Conservation (phyloP, 2,113 vertebrate genomes). For the Ariopsis seemanni region DNA sequence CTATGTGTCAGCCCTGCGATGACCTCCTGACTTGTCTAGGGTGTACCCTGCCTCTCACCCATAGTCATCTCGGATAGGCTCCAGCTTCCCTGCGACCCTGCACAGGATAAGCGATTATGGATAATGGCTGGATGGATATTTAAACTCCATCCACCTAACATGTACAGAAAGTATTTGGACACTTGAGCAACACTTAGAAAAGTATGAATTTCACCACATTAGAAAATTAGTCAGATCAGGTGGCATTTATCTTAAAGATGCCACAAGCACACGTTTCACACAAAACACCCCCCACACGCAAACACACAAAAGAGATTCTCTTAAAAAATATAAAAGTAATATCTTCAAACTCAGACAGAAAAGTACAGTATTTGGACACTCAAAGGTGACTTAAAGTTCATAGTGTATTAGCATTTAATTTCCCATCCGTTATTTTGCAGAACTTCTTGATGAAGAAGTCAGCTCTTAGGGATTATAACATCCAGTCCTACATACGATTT, state of each 20-base stretch:
- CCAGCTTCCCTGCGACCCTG: no score
- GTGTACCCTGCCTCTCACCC: no score
- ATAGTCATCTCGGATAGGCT: no score
- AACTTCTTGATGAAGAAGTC: background rate
- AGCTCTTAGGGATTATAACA: no score
- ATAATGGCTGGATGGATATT: background rate
- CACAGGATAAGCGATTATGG: no score
- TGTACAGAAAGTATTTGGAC: background rate
- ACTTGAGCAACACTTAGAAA: background rate
- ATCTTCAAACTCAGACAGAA: background rate
- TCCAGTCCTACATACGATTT: no score
- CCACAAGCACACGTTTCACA: background rate
- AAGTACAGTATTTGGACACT: background rate
- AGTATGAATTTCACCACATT: background rate
- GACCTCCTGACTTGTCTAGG: no score
- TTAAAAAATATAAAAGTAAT: background rate
- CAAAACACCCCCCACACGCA: background rate
- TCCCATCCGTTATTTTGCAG: background rate
- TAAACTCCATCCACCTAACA: background rate
- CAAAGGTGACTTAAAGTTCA: background rate
- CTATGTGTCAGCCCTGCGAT: no score
- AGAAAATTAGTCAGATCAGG: background rate
- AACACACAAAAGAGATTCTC: background rate
- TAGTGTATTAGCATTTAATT: background rate
- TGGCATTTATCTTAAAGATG: background rate